A percentile compares a stretch with the other conserved stretches of the same genome.
These are phyloP conservation scores for Megaceryle maxima DNA, from an alignment of 2,113 vertebrate species.

Conservation along the genomic window DNA sequence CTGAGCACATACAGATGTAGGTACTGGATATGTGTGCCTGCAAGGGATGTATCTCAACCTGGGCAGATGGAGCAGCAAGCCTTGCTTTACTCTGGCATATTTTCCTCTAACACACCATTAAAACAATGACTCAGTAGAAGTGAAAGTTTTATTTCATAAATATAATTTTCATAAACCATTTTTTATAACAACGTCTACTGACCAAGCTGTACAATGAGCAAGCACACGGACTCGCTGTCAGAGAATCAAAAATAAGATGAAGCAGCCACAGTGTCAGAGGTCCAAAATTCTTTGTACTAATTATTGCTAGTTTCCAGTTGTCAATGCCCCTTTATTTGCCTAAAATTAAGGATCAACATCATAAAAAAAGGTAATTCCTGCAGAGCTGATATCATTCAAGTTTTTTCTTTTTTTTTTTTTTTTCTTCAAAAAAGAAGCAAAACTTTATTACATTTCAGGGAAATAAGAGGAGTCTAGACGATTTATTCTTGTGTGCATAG, in stretches of 20 bases:
- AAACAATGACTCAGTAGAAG: constrained; percentile 35
- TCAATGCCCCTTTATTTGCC: background rate
- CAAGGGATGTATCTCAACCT: background rate
- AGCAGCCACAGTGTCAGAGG: constrained; percentile 67
- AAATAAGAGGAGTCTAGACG: no score
- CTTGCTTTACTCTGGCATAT: fast-evolving
- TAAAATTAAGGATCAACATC: background rate
- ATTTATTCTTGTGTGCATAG: background rate
- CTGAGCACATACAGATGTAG: background rate
- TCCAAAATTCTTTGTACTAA: constrained; percentile 33
- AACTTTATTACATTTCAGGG: background rate
- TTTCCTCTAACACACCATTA: background rate
- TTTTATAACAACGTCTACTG: constrained; percentile 74
- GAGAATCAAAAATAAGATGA: constrained; percentile 11
- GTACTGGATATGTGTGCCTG: background rate
- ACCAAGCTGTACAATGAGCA: constrained; percentile 67
- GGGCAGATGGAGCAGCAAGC: background rate
- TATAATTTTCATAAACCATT: constrained; percentile 81
- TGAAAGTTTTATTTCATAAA: constrained; percentile 87
- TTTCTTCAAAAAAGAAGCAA: background rate
- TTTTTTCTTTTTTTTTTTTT: background rate
- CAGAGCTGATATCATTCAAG: background rate
- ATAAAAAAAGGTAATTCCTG: background rate
- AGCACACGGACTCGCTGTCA: background rate
- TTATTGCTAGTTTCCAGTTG: constrained; percentile 55